phyloP scores from a whole-genome alignment of 2,113 vertebrate species.

The Taxidea taxus region DNA sequence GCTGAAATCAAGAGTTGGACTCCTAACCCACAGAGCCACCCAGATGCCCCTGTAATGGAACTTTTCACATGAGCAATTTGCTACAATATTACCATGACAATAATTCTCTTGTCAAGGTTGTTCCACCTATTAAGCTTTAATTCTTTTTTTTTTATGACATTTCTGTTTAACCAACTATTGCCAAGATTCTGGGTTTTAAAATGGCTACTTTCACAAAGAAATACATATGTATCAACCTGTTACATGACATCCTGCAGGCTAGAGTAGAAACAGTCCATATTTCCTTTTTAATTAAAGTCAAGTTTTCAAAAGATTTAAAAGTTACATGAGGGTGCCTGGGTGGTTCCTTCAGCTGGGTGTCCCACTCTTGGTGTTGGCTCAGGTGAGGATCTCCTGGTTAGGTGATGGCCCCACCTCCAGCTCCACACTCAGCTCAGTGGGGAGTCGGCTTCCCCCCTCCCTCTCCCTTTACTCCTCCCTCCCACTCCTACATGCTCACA shows the following conservation, averaged over 20 bases:
- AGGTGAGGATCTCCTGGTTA: background rate
- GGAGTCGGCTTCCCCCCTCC: background rate
- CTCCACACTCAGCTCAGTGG: background rate
- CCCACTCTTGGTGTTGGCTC: background rate
- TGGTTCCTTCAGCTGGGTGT: background rate
- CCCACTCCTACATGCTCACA: background rate
- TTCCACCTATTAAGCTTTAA: background rate
- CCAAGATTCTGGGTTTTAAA: background rate
- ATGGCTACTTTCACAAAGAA: background rate
- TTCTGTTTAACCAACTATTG: conserved; percentile 10
- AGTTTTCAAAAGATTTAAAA: background rate
- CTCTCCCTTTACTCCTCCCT: background rate
- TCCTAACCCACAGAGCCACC: background rate
- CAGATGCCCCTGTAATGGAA: background rate
- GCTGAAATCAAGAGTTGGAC: background rate
- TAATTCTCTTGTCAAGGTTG: background rate
- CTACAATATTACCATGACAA: background rate
- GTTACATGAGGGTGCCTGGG: background rate
- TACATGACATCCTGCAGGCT: background rate
- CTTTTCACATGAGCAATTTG: background rate
- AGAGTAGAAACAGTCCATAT: background rate
- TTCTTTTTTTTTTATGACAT: background rate
- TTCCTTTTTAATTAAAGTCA: background rate
- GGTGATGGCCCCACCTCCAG: background rate
- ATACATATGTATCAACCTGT: background rate